Evolutionary conservation across 2,113 vertebrate genomes (phyloP).

Genomic region (Tamias sibiricus): DNA sequence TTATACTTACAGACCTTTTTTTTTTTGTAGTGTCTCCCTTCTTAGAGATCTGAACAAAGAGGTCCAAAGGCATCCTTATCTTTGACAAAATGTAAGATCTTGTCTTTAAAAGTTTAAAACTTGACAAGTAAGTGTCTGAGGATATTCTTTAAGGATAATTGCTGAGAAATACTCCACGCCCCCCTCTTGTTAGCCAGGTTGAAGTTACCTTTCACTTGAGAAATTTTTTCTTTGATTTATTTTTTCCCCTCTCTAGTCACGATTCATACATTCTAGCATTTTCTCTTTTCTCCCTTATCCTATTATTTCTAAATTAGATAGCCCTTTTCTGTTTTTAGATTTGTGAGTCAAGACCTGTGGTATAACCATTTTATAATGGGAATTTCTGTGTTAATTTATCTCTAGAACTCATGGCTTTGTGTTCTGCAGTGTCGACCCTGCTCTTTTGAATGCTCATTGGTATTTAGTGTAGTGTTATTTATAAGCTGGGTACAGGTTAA

Average conservation of each 20-base stretch:
- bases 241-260: conserved; percentile 54
- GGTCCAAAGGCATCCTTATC: conserved; percentile 60
- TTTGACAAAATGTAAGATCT: conserved; percentile 66
- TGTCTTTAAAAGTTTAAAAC: conserved; percentile 71
- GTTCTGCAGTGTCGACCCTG: background rate
- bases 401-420: conserved; percentile 29
- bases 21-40: conserved; percentile 64
- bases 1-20: conserved; percentile 56
- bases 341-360: conserved; percentile 17
- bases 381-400: conserved; percentile 36
- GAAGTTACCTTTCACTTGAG: conserved; percentile 54
- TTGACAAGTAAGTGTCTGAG: conserved; percentile 67
- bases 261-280: conserved; percentile 57
- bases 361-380: conserved; percentile 34
- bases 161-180: conserved; percentile 60
- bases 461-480: background rate
- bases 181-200: conserved; percentile 67
- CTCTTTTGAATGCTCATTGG: background rate
- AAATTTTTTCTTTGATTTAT: conserved; percentile 69
- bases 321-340: conserved; percentile 49
- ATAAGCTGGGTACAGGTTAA: background rate
- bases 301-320: conserved; percentile 67
- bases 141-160: conserved; percentile 72
- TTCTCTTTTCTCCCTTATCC: conserved; percentile 55
- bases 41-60: conserved; percentile 72